Percentiles rank a stretch among this genome's conserved stretches.
Evolutionary conservation across 2,797 vertebrate species (phyloP).

Genomic region (Chelonia mydas): DNA sequence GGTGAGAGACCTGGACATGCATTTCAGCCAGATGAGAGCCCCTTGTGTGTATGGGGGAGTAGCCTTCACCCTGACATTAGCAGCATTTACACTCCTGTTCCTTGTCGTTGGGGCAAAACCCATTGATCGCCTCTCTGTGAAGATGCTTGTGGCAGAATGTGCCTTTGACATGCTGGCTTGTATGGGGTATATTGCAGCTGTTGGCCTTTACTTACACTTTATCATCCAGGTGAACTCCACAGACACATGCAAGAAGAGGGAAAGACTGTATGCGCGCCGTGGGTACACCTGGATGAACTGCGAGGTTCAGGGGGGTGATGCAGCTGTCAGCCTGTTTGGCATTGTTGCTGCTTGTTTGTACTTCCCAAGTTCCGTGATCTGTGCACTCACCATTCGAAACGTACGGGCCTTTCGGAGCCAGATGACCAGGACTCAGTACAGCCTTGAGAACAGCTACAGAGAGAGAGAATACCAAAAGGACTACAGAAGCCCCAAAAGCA

Average conservation of each 20-base stretch:
- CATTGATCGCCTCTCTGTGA: conserved; percentile 70
- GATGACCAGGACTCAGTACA: accelerated
- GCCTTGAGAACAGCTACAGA: neutral
- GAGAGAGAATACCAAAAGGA: accelerated
- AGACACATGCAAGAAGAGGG: conserved; percentile 85
- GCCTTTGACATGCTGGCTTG: conserved; percentile 86
- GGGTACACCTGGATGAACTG: conserved; percentile 97
- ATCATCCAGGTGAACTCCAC: conserved; percentile 89
- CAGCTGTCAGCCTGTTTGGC: conserved; percentile 90
- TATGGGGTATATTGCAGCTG: conserved; percentile 81
- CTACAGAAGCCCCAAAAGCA: neutral
- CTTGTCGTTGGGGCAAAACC: conserved; percentile 86
- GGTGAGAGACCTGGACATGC: conserved; percentile 88
- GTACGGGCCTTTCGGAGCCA: conserved; percentile 51
- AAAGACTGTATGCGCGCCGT: conserved; percentile 86
- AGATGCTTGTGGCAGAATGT: conserved; percentile 83
- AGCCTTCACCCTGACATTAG: conserved; percentile 82
- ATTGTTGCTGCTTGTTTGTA: conserved; percentile 89
- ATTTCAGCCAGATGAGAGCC: conserved; percentile 91
- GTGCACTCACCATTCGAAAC: conserved; percentile 77
- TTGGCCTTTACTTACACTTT: conserved; percentile 90
- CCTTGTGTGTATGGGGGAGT: conserved; percentile 88
- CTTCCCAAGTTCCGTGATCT: conserved; percentile 76
- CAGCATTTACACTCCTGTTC: conserved; percentile 86
- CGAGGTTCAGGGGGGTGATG: conserved; percentile 88